Base-by-base conservation (phyloP, 1,140 invertebrate genomes). In the Spodoptera litura region DNA sequence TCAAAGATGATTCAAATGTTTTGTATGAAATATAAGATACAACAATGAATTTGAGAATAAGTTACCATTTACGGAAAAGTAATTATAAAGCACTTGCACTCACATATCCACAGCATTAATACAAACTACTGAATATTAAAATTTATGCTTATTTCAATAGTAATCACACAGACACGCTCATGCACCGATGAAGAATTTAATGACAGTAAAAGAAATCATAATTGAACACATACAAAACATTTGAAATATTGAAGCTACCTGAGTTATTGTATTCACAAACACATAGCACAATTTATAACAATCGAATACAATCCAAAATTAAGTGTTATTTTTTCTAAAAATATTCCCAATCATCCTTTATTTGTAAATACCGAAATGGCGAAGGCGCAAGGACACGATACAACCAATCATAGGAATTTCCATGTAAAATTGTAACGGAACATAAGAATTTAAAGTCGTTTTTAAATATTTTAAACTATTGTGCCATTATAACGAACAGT, bases 201-300 rank as follows among this genome's bases (percentile, higher is more conserved):
- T 44, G 38, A 9, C 38, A 44, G 2, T 44, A 44, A 44, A 44
- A 9, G 38, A 44, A 38, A 38, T 38, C 0, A 38, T 20, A 59
- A 27, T 9, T 6, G 20, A 15, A 68, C 10, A 52, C 66, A 31
- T 74, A 61, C 56, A 74, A 51, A 61, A 74, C 56, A 59, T 58
- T 74, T 61, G 71, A 74, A 74, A 74, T 35, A 61, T 61, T 38
- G 38, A 58, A 61, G 44, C 12, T 13, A 56, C 62, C 9, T n/a
- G 53, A 78, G 12, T 31, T 75, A 74, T 79, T 79, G 59, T 70
- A 82, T 79, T 62, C 64, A 84, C 76, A 80, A 79, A 77, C 35
- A 44, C 77, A 80, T 76, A 84, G 83, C 81, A 82, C 81, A 80
- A 81, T 79, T 59, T 61, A 75, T 74, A 78, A 64, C 73, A n/a